These are phyloP conservation scores for Tiaroga cobitis DNA, from an alignment of 2,797 vertebrate species.

Conservation along the genomic window DNA sequence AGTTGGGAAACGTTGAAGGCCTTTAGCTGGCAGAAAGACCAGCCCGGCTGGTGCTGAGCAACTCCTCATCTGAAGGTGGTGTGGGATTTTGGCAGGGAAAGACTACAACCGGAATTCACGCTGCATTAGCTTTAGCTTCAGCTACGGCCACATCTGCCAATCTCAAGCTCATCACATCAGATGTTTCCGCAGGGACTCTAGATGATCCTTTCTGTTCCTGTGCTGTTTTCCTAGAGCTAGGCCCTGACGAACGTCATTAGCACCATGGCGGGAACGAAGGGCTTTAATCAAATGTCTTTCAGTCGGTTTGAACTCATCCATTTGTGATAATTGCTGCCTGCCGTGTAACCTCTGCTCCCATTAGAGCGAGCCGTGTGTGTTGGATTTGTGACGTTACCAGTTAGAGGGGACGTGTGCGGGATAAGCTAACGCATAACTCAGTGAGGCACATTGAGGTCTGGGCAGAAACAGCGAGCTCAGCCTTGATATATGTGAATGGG, in stretches of 20 bases:
- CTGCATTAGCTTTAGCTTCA: conserved; percentile 72
- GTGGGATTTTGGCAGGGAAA: conserved; percentile 66
- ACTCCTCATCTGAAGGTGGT: conserved; percentile 33
- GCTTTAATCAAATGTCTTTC: conserved; percentile 82
- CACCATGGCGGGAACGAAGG: conserved; percentile 58
- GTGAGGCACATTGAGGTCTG: conserved; percentile 59
- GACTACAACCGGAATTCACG: conserved; percentile 75
- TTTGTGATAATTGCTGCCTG: conserved; percentile 79
- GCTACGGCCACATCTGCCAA: conserved; percentile 69
- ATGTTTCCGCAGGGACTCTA: conserved; percentile 69
- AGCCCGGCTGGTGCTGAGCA: conserved; percentile 9
- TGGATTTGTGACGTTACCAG: conserved; percentile 66
- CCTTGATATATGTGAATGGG: conserved; percentile 4
- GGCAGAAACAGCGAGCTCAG: conserved; percentile 12
- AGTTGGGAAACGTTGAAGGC: not conserved
- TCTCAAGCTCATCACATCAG: conserved; percentile 72
- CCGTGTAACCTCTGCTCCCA: conserved; percentile 59
- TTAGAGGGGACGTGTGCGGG: conserved; percentile 56
- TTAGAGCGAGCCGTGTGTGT: conserved; percentile 28
- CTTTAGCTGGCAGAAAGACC: not conserved
- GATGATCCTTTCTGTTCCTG: conserved; percentile 63
- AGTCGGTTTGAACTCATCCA: conserved; percentile 82
- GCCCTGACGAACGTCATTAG: conserved; percentile 69
- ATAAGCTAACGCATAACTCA: conserved; percentile 53
- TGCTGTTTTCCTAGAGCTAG: conserved; percentile 71